Evolutionary conservation across 2,888 invertebrate genomes (phyloP).

Genomic region (Blastobasis lacticolella): DNA sequence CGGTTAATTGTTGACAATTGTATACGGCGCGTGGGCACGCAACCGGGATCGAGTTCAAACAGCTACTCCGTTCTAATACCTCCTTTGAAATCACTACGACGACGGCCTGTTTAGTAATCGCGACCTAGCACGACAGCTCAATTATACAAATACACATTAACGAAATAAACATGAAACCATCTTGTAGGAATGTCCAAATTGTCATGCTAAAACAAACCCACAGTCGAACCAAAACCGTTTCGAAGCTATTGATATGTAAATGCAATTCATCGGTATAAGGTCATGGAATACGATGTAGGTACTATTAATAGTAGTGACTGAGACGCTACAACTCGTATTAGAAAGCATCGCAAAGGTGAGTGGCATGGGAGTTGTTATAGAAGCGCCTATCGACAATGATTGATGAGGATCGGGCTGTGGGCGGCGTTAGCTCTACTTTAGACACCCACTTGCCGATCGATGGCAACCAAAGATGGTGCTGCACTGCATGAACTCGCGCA

Average conservation of each 20-base stretch:
- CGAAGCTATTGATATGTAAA: constrained; percentile 28
- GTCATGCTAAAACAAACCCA: constrained; percentile 20
- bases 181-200: constrained; percentile 16
- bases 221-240: constrained; percentile 16
- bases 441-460: constrained; percentile 46
- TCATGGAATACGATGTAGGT: constrained; percentile 16
- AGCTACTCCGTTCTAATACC: constrained; percentile 6
- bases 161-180: too few relatives aligned
- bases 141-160: too few relatives aligned
- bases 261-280: constrained; percentile 14
- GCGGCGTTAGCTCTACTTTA: constrained; percentile 52
- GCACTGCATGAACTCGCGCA: constrained; percentile 3
- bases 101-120: too few relatives aligned
- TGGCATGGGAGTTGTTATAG: constrained; percentile 32
- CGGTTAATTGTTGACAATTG: constrained; percentile 67
- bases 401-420: constrained; percentile 40
- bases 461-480: constrained; percentile 36
- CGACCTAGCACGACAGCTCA: too few relatives aligned
- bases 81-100: too few relatives aligned
- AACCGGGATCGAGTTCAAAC: constrained; percentile 47
- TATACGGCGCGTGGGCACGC: constrained; percentile 60
- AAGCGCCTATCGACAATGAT: constrained; percentile 43
- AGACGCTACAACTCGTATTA: constrained; percentile 1
- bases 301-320: constrained; percentile 24
- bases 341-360: constrained; percentile 8